Conservation (phyloP, 2,113 vertebrate genomes). For the Catharus fuscescens region DNA sequence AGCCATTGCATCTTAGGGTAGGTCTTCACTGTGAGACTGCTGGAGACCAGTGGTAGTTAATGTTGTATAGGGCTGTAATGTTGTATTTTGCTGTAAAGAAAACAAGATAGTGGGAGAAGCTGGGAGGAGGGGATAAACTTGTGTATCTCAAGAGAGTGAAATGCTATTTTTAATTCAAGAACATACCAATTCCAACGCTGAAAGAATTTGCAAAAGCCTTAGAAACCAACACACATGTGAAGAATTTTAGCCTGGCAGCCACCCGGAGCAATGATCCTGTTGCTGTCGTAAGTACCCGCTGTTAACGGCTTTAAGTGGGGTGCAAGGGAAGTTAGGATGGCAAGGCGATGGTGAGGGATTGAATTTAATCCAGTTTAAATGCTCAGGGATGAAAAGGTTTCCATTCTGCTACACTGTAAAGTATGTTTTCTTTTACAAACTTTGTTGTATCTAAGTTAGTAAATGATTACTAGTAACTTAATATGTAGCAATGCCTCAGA, state of each 20-base stretch:
- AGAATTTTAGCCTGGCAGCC: constrained; percentile 91
- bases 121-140: not conserved
- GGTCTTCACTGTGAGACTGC: not conserved
- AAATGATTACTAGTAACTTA: not conserved
- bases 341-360: not conserved
- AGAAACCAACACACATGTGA: constrained; percentile 90
- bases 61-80: not conserved
- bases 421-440: not conserved
- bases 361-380: not conserved
- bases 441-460: not conserved
- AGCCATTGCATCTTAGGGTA: not conserved
- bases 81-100: not conserved
- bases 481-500: not conserved
- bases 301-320: fast-evolving
- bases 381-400: not conserved
- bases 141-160: not conserved
- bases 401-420: not conserved
- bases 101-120: not conserved
- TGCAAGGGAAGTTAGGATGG: not conserved
- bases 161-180: constrained; percentile 79
- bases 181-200: constrained; percentile 94
- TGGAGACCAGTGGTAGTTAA: not conserved
- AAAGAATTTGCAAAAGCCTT: constrained; percentile 96
- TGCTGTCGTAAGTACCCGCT: constrained; percentile 82
- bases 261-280: constrained; percentile 96